Conservation (phyloP, 2,888 invertebrate species). For the Barypeithes pellucidus region DNA sequence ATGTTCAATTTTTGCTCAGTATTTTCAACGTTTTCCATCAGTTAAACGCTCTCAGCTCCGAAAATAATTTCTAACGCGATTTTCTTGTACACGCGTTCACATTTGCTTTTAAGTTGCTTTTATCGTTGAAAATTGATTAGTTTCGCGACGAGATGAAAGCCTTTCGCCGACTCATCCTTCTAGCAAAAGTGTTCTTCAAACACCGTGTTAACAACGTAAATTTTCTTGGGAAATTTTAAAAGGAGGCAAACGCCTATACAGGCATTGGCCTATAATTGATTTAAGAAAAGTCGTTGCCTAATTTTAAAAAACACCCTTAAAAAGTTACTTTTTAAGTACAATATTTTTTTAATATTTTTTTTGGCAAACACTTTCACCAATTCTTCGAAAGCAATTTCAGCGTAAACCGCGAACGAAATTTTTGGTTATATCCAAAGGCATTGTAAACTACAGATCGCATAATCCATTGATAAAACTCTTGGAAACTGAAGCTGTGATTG, state of each 20-base stretch:
- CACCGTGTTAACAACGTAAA: slow-evolving; percentile 39
- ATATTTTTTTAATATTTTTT: too few species aligned
- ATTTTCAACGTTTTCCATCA: slow-evolving; percentile 10
- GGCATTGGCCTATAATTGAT: slow-evolving; percentile 14
- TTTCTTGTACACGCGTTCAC: slow-evolving; percentile 33
- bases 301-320: neutral
- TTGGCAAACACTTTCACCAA: too few species aligned
- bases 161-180: slow-evolving; percentile 46
- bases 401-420: too few species aligned
- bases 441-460: too few species aligned
- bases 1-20: neutral
- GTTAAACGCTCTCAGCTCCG: slow-evolving; percentile 16
- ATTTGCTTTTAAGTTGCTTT: slow-evolving; percentile 50
- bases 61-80: slow-evolving; percentile 41
- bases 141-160: slow-evolving; percentile 45
- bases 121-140: slow-evolving; percentile 50
- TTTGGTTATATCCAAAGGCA: too few species aligned
- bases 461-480: too few species aligned
- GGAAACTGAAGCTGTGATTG: too few species aligned
- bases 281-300: slow-evolving; percentile 21
- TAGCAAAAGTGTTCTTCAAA: slow-evolving; percentile 49
- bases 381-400: too few species aligned
- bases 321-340: too few species aligned
- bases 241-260: neutral
- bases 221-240: slow-evolving; percentile 44